phyloP scores from a whole-genome alignment of 2,888 invertebrate genomes.

The Encarsia formosa region DNA sequence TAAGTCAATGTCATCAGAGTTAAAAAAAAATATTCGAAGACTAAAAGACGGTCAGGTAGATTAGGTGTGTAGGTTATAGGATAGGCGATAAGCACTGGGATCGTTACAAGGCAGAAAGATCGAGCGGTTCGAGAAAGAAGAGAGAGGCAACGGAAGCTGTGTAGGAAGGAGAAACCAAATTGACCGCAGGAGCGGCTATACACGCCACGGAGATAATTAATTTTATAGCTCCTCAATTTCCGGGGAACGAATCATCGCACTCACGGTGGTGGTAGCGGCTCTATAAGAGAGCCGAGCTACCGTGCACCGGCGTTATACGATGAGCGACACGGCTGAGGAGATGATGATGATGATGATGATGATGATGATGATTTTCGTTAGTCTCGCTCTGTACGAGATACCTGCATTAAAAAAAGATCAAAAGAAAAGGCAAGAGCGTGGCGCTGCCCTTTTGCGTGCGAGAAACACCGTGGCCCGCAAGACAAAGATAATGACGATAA shows the following conservation, averaged over 20 bases:
- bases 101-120: too few species aligned
- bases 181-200: conserved; percentile 25
- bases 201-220: conserved; percentile 46
- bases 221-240: conserved; percentile 52
- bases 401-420: too few species aligned
- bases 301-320: background rate
- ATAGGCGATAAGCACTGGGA: too few species aligned
- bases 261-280: background rate
- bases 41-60: too few species aligned
- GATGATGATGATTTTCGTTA: conserved; percentile 38
- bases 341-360: background rate
- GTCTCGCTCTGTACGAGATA: conserved; percentile 34
- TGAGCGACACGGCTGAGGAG: too few species aligned
- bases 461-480: too few species aligned
- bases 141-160: conserved; percentile 9
- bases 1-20: too few species aligned
- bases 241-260: conserved; percentile 30
- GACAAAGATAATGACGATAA: conserved; percentile 15
- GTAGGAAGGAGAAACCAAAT: conserved; percentile 27
- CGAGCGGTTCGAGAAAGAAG: background rate
- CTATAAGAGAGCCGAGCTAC: background rate
- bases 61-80: too few species aligned
- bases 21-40: too few species aligned
- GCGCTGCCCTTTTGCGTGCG: too few species aligned
- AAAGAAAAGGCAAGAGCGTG: too few species aligned